A percentile compares a stretch with the other conserved stretches of the same genome.
phyloP scores from a whole-genome alignment of 2,888 invertebrate species.

The Hypercompe scribonia region DNA sequence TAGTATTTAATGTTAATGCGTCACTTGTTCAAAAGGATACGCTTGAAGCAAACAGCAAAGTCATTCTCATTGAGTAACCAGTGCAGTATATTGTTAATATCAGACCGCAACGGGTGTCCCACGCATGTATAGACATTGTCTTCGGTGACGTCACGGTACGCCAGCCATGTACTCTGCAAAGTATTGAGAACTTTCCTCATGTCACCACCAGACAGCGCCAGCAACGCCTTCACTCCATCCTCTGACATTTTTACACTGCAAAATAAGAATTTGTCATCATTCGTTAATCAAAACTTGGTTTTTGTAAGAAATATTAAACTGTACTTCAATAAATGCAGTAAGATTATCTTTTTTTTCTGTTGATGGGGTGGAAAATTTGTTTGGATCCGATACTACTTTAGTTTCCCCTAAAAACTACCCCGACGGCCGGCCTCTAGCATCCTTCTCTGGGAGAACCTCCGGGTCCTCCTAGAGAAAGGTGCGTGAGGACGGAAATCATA shows the following conservation, averaged over 20 bases:
- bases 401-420: too few species aligned
- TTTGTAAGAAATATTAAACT: too few species aligned
- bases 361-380: too few species aligned
- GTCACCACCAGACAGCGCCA: conserved; percentile 97
- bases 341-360: too few species aligned
- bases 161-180: conserved; percentile 98
- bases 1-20: not conserved
- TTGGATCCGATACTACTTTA: too few species aligned
- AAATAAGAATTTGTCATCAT: conserved; percentile 3
- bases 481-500: too few species aligned
- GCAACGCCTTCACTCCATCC: conserved; percentile 95
- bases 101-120: conserved; percentile 96
- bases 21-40: conserved; percentile 88
- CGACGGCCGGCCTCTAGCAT: too few species aligned
- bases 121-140: conserved; percentile 97
- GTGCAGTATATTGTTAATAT: conserved; percentile 95
- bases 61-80: conserved; percentile 94
- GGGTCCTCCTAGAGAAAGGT: too few species aligned
- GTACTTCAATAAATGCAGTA: too few species aligned
- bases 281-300: not conserved
- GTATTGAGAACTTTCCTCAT: conserved; percentile 99
- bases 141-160: conserved; percentile 95
- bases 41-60: conserved; percentile 91
- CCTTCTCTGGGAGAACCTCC: too few species aligned
- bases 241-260: conserved; percentile 93